Base-by-base conservation (phyloP, 2,888 invertebrate species). In the Pilophorus perplexus region DNA sequence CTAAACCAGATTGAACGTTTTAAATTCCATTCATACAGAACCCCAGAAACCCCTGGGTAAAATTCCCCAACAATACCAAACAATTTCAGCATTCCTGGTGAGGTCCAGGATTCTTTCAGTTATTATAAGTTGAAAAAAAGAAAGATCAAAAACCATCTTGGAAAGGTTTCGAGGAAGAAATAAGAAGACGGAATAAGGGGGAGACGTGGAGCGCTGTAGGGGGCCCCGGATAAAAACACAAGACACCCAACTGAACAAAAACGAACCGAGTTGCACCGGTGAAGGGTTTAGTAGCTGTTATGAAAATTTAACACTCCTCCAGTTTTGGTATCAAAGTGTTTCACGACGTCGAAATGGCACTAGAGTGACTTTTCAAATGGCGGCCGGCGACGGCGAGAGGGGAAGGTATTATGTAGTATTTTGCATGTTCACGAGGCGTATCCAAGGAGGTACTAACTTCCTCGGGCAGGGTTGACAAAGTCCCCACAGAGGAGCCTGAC, bases 391-490 rank as follows among this genome's bases (percentile, higher is more conserved):
- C 3, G 44, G 48, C 2, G 25, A 23, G 50, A 10, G 5, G 50
- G 50, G 2, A 27, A 33, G 50, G 28, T 22, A 22, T 52, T 52
- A 52, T 52, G 25, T 52, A 52, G 52, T 52, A 14, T 52, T 52
- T 52, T 52, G 52, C 52, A 52, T 52, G 52, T 52, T 52, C n/a
- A 18, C 5, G 28, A 52, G 28, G 52, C 52, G 52, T 52, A 52
- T 52, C n/a, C n/a, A n/a, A n/a, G n/a, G n/a, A n/a, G n/a, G n/a
- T n/a, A n/a, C n/a, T n/a, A n/a, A n/a, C n/a, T n/a, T n/a, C n/a
- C n/a, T n/a, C n/a, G n/a, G n/a, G n/a, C n/a, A n/a, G n/a, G n/a
- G n/a, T n/a, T 33, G 33, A 33, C 33, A 33, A 8, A 6, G 6
- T 33, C 33, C 6, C 33, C 6, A 12, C 33, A 52, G 25, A 52